These are phyloP conservation scores for Parnassius apollo DNA, from an alignment of 2,888 invertebrate genomes.

Conservation along the genomic window DNA sequence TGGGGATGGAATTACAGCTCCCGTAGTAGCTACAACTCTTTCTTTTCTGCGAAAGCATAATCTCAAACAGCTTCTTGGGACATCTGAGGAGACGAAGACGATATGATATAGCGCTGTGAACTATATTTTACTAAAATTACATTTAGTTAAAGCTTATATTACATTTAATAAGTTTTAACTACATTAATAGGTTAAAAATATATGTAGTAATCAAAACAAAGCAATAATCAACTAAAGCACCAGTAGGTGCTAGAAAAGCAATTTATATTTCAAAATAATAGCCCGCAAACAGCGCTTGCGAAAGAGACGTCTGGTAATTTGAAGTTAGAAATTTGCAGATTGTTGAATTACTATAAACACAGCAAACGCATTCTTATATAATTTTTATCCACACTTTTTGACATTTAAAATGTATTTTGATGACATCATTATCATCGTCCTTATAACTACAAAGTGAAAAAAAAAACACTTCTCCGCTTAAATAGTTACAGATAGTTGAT, in stretches of 20 bases:
- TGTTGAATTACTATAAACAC: slow-evolving; percentile 21
- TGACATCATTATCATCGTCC: background rate
- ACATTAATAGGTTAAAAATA: background rate
- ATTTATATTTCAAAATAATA: slow-evolving; percentile 26
- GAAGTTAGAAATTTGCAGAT: slow-evolving; percentile 25
- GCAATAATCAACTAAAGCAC: slow-evolving; percentile 16
- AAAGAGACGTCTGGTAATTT: slow-evolving; percentile 23
- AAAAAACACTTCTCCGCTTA: background rate
- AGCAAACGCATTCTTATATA: background rate
- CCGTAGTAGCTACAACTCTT: too few species aligned
- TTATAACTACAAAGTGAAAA: background rate
- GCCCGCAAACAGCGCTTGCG: slow-evolving; percentile 16
- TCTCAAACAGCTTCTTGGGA: too few species aligned
- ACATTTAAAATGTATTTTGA: background rate
- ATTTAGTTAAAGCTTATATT: too few species aligned
- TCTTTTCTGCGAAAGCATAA: too few species aligned
- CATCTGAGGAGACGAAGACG: too few species aligned
- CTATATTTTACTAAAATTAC: too few species aligned
- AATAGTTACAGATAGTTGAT: too few species aligned
- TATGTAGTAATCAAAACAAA: slow-evolving; percentile 22
- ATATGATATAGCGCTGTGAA: too few species aligned
- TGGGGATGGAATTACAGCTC: too few species aligned
- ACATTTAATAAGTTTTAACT: too few species aligned
- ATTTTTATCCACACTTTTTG: background rate
- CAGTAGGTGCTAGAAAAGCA: slow-evolving; percentile 23